phyloP scores from a whole-genome alignment of 2,797 vertebrate genomes.

The Ceryle rudis region DNA sequence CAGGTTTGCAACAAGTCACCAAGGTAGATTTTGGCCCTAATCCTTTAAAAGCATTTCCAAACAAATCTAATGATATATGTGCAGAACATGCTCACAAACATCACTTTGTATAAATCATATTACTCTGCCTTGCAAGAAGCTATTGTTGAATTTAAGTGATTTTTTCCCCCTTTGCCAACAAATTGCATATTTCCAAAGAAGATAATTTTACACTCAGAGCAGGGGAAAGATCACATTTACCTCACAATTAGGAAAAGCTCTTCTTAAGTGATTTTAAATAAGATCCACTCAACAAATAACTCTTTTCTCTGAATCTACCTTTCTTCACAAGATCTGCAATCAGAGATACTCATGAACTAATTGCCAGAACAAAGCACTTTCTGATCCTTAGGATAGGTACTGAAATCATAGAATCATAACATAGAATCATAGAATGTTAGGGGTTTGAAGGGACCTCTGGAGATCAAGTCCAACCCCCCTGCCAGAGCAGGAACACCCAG shows the following conservation, averaged over 20 bases:
- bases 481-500: too few relatives aligned
- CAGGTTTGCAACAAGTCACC: background rate
- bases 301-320: background rate
- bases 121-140: background rate
- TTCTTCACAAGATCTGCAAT: background rate
- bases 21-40: background rate
- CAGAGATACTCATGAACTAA: background rate
- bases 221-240: background rate
- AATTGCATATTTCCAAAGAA: background rate
- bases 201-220: background rate
- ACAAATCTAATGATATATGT: background rate
- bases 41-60: background rate
- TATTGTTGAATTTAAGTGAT: background rate
- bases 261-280: background rate
- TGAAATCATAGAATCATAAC: background rate
- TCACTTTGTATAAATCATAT: background rate
- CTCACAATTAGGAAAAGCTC: background rate
- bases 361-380: background rate
- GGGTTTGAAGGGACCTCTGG: too few relatives aligned
- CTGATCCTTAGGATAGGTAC: background rate
- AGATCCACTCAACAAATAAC: background rate
- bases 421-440: too few relatives aligned
- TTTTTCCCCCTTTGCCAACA: background rate
- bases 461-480: too few relatives aligned
- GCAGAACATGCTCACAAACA: background rate